phyloP scores from a whole-genome alignment of 2,113 vertebrate species.

The Gymnogyps californianus region DNA sequence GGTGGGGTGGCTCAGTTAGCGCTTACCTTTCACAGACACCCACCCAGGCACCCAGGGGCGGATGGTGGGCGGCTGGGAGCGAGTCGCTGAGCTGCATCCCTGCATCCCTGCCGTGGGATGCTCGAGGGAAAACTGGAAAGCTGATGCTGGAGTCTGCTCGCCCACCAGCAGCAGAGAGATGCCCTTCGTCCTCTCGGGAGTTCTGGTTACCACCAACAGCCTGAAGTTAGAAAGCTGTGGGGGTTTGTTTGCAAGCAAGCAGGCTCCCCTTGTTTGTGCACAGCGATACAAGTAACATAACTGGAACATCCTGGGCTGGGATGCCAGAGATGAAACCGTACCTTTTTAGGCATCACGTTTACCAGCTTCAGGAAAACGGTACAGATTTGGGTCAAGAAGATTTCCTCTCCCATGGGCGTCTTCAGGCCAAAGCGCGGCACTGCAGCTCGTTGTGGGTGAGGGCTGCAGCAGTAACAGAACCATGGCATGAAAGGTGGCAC shows the following conservation, averaged over 20 bases:
- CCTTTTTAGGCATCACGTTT: not conserved
- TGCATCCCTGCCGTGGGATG: not conserved
- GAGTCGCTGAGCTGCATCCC: not conserved
- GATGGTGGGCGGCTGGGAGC: not conserved
- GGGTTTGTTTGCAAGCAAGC: not conserved
- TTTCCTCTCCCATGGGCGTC: not conserved
- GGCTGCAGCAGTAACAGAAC: not conserved
- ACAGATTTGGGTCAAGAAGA: not conserved
- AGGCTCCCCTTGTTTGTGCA: not conserved
- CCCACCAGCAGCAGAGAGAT: not conserved
- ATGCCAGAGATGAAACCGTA: not conserved
- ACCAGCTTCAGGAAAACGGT: not conserved
- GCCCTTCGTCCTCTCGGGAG: not conserved
- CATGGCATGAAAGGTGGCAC: rapidly evolving
- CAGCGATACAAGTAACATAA: not conserved
- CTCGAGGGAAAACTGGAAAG: not conserved
- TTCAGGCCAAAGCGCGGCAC: rapidly evolving
- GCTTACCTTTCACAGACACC: no score
- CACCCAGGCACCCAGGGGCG: not conserved
- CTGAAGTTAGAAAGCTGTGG: not conserved
- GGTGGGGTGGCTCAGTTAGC: rapidly evolving
- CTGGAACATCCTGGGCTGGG: not conserved
- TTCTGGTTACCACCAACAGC: not conserved
- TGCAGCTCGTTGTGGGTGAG: rapidly evolving
- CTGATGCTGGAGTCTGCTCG: not conserved